Conservation (phyloP, 2,888 invertebrate species). For the Polietes domitor region DNA sequence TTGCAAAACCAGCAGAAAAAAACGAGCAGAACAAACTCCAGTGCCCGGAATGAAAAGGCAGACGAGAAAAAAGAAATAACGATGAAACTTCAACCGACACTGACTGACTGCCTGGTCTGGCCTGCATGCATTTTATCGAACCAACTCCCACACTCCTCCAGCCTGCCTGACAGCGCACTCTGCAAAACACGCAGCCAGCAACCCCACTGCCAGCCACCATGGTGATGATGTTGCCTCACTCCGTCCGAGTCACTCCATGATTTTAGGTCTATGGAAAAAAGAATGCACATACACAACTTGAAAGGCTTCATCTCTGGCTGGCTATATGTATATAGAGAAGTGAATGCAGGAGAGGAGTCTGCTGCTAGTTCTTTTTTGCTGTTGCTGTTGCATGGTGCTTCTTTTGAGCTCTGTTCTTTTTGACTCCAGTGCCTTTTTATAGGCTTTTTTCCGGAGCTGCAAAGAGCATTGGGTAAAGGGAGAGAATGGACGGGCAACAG, state of each 20-base stretch:
- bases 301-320: constrained; percentile 23
- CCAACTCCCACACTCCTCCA: constrained; percentile 25
- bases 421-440: constrained; percentile 16
- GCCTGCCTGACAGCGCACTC: background rate
- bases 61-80: constrained; percentile 18
- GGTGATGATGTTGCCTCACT: background rate
- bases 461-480: background rate
- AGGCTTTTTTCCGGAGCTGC: background rate
- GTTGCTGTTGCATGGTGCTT: background rate
- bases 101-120: constrained; percentile 1
- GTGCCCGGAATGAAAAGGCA: constrained; percentile 13
- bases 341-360: background rate
- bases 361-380: background rate
- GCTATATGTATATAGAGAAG: background rate
- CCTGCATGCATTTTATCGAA: constrained; percentile 19
- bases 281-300: constrained; percentile 7
- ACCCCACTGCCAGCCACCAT: background rate
- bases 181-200: background rate
- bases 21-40: background rate
- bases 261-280: constrained; percentile 9
- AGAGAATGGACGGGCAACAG: background rate
- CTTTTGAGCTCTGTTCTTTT: constrained; percentile 12
- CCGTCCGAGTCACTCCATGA: constrained; percentile 3
- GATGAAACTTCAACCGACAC: constrained; percentile 1
- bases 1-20: constrained; percentile 8